Conservation (phyloP, 2,888 invertebrate genomes). For the Petrophora chlorosata region DNA sequence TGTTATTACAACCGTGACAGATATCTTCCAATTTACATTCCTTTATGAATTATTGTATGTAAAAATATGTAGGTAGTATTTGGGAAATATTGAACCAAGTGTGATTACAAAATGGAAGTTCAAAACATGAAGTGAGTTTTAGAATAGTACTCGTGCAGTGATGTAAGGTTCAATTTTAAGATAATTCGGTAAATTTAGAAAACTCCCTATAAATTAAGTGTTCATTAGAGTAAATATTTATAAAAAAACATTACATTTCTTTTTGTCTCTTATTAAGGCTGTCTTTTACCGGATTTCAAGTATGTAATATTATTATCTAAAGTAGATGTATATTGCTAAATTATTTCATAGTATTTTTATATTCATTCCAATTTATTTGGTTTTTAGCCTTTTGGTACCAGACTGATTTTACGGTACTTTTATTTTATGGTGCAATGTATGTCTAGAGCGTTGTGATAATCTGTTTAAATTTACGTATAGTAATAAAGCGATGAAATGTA, state of each 20-base stretch:
- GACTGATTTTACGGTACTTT: slow-evolving; percentile 84
- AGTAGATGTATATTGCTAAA: slow-evolving; percentile 76
- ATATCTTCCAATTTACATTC: slow-evolving; percentile 78
- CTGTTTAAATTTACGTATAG: slow-evolving; percentile 80
- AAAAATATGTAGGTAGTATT: slow-evolving; percentile 21
- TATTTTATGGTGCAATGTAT: slow-evolving; percentile 84
- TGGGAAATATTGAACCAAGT: slow-evolving; percentile 44
- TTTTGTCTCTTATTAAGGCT: slow-evolving; percentile 72
- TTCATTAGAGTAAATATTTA: slow-evolving; percentile 79
- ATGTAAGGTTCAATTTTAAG: slow-evolving; percentile 74
- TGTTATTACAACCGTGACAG: slow-evolving; percentile 45
- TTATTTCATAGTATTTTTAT: slow-evolving; percentile 83
- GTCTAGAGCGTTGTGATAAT: slow-evolving; percentile 84
- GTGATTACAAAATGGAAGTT: slow-evolving; percentile 77
- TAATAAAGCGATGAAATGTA: slow-evolving; percentile 57
- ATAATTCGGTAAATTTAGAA: slow-evolving; percentile 64
- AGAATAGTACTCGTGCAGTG: slow-evolving; percentile 64
- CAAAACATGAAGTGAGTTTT: slow-evolving; percentile 67
- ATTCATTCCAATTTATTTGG: slow-evolving; percentile 79
- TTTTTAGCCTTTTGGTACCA: slow-evolving; percentile 81
- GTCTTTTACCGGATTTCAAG: slow-evolving; percentile 72
- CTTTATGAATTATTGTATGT: slow-evolving; percentile 58
- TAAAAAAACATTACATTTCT: slow-evolving; percentile 66
- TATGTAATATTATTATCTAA: slow-evolving; percentile 68
- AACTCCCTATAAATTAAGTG: slow-evolving; percentile 77